These are phyloP conservation scores for Andrena camellia DNA, from an alignment of 2,888 invertebrate species.

Conservation along the genomic window DNA sequence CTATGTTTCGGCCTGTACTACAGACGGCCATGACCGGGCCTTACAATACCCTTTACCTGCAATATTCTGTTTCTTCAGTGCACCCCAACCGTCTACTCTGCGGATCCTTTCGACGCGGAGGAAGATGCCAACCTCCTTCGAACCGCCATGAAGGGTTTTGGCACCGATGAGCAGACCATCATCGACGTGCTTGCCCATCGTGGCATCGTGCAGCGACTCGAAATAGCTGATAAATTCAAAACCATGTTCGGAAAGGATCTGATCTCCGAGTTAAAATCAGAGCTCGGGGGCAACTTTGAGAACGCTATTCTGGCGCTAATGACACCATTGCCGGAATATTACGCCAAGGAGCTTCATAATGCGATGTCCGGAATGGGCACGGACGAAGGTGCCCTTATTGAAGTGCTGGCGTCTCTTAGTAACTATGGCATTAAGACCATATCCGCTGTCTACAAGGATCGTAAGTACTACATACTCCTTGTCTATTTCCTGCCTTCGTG, in stretches of 20 bases:
- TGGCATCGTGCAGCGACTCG: slow-evolving; percentile 93
- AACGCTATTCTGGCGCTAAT: slow-evolving; percentile 93
- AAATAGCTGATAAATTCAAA: slow-evolving; percentile 93
- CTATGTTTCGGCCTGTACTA: too few relatives aligned
- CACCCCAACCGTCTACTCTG: slow-evolving; percentile 91
- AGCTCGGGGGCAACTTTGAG: slow-evolving; percentile 95
- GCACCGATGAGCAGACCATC: slow-evolving; percentile 96
- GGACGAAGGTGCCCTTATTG: slow-evolving; percentile 91
- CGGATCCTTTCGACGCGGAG: slow-evolving; percentile 92
- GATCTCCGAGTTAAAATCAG: slow-evolving; percentile 94
- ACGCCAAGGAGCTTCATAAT: slow-evolving; percentile 93
- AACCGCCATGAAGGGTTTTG: slow-evolving; percentile 97
- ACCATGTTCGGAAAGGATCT: slow-evolving; percentile 95
- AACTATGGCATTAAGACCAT: slow-evolving; percentile 94
- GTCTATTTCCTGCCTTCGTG: too few relatives aligned
- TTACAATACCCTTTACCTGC: not conserved
- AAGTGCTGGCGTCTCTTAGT: slow-evolving; percentile 94
- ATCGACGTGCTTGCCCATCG: slow-evolving; percentile 94
- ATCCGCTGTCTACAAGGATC: slow-evolving; percentile 90
- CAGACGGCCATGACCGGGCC: too few relatives aligned
- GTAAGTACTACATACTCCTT: slow-evolving; percentile 86
- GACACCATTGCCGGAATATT: slow-evolving; percentile 93
- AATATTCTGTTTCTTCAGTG: slow-evolving; percentile 85
- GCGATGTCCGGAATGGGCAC: slow-evolving; percentile 90
- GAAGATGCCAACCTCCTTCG: slow-evolving; percentile 92